phyloP scores from a whole-genome alignment of 2,113 vertebrate genomes.

The Microcebus lehilahytsara region DNA sequence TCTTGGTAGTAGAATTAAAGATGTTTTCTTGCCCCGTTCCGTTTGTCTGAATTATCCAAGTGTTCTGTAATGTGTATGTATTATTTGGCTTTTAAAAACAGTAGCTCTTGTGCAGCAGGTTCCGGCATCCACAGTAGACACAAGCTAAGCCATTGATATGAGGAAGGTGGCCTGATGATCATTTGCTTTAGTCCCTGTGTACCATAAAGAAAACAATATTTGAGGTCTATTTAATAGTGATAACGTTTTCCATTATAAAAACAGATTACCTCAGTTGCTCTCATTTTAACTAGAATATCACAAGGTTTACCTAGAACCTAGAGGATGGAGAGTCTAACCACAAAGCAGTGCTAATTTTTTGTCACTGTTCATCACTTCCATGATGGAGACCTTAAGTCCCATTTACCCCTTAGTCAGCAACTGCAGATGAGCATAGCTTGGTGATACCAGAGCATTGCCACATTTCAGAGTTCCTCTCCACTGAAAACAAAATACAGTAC shows the following conservation, averaged over 20 bases:
- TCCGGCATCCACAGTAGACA: background rate
- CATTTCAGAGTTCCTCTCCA: background rate
- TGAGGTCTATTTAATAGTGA: background rate
- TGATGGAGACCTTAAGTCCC: background rate
- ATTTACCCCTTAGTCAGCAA: background rate
- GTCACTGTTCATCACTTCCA: background rate
- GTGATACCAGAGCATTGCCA: rapidly evolving
- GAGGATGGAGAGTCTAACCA: background rate
- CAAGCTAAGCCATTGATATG: background rate
- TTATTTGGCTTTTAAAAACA: background rate
- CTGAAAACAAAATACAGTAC: background rate
- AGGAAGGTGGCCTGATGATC: background rate
- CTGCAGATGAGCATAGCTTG: rapidly evolving
- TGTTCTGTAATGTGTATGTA: background rate
- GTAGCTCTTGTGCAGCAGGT: background rate
- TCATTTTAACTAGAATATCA: background rate
- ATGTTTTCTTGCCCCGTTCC: background rate
- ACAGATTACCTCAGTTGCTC: background rate
- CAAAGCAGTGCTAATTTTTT: background rate
- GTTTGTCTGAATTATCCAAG: background rate
- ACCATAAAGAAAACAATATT: background rate
- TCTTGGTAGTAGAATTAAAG: background rate
- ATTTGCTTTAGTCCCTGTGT: background rate
- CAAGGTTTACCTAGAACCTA: background rate
- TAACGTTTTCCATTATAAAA: background rate